Evolutionary conservation across 2,888 invertebrate species (phyloP), one percentile per base, ranked within the genome.

Genomic region (Fabriciana adippe): DNA sequence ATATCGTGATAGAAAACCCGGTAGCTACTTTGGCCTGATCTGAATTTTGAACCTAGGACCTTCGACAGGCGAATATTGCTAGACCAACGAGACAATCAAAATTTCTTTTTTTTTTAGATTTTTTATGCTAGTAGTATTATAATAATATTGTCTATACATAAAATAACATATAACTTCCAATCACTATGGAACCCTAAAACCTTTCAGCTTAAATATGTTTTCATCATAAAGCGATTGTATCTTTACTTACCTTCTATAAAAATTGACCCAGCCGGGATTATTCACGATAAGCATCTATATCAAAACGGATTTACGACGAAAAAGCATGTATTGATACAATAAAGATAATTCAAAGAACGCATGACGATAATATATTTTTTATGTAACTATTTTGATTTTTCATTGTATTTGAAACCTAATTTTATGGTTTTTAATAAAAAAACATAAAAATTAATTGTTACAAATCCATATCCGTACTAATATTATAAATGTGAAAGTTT

Each of bases 141-240:
- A 35, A 11, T 35, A 35, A 35, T 41, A 41, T 41, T 11, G 15
- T 1, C 47, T 16, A 3, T 21, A 59, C 26, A 11, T 47, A 14
- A 41, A 26, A 47, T 56, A 64, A 14, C 53, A 65, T 51, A 41
- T 18, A 18, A 31, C 16, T 66, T 60, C 18, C 48, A 31, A 45
- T 59, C n/a, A 61, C 45, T 26, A 55, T 55, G 54, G 64, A 21
- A 26, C 67, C 64, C 67, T 54, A 35, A 68, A 68, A 59, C 59
- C 57, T 47, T 48, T 59, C 47, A 59, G 48, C 61, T 11, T 41
- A 41, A 61, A 41, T 41, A 41, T 53, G 35, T 51, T 60, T 60
- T 61, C 18, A 61, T 71, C 73, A 75, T 82, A 80, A 82, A 79
- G 78, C 79, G 55, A 79, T 81, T 82, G 80, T 81, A 81, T 79